Percentiles rank a stretch among this genome's conserved stretches.
phyloP scores from a whole-genome alignment of 2,888 invertebrate species.

The Noctua pronuba region DNA sequence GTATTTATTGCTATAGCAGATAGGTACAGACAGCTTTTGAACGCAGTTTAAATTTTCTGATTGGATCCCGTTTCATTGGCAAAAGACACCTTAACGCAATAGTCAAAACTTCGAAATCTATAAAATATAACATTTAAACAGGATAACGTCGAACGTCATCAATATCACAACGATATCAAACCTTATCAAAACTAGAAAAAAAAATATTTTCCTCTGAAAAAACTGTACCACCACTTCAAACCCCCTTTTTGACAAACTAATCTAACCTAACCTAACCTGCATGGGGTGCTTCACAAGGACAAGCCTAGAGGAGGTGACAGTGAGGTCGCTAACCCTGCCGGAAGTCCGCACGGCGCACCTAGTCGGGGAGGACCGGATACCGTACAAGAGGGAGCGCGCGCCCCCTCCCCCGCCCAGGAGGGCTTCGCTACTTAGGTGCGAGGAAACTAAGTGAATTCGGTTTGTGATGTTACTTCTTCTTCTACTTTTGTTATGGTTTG shows the following conservation, averaged over 20 bases:
- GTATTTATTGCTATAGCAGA: background rate
- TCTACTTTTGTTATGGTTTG: slow-evolving; percentile 30
- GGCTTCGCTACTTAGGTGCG: slow-evolving; percentile 82
- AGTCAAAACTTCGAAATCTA: background rate
- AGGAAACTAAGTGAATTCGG: slow-evolving; percentile 77
- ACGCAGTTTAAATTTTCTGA: background rate
- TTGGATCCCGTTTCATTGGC: background rate
- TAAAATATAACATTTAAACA: background rate
- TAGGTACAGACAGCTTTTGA: background rate
- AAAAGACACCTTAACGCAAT: background rate
- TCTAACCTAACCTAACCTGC: slow-evolving; percentile 78
- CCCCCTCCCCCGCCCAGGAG: slow-evolving; percentile 86
- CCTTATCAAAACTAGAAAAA: background rate
- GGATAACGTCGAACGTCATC: background rate
- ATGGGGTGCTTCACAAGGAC: slow-evolving; percentile 80
- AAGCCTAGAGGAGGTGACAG: slow-evolving; percentile 84
- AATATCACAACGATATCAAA: background rate
- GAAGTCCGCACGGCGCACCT: slow-evolving; percentile 82
- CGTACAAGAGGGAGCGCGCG: slow-evolving; percentile 75
- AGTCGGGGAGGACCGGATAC: slow-evolving; percentile 72
- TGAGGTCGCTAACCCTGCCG: slow-evolving; percentile 82
- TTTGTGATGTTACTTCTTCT: slow-evolving; percentile 70
- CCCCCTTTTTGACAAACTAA: slow-evolving; percentile 41
- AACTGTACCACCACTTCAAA: slow-evolving; percentile 20
- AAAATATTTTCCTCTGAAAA: background rate